Percentiles rank a stretch among this genome's conserved stretches.
Evolutionary conservation across 2,113 vertebrate genomes (phyloP).

Genomic region (Dunckerocampus dactyliophorus): DNA sequence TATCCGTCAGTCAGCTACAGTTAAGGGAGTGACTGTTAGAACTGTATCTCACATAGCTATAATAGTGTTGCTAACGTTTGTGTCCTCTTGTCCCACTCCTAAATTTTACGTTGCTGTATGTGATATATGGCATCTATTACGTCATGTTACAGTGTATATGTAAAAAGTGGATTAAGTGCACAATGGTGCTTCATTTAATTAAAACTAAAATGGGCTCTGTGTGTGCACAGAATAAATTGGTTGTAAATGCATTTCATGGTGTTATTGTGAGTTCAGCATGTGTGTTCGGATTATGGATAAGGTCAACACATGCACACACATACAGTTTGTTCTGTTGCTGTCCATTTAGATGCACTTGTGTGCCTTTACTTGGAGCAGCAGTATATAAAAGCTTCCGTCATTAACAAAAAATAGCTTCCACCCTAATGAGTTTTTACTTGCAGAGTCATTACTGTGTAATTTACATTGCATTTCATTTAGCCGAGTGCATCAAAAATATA

Average conservation of each 20-base stretch:
- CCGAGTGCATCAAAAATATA: constrained; percentile 17
- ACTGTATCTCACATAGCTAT: too few relatives aligned
- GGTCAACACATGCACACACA: not conserved
- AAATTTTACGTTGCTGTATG: too few relatives aligned
- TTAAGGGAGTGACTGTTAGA: too few relatives aligned
- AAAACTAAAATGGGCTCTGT: not conserved
- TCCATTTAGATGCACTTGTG: constrained; percentile 4
- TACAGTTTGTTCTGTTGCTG: not conserved
- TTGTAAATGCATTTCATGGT: not conserved
- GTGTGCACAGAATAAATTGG: not conserved
- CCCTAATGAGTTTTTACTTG: constrained; percentile 36
- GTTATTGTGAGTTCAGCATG: not conserved
- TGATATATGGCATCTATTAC: too few relatives aligned
- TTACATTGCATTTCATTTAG: constrained; percentile 36
- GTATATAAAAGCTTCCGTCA: constrained; percentile 24
- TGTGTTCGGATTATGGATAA: not conserved
- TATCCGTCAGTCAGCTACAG: too few relatives aligned
- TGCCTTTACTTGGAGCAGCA: constrained; percentile 24
- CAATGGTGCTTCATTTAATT: not conserved
- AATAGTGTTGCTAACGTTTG: too few relatives aligned
- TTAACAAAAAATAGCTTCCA: constrained; percentile 38
- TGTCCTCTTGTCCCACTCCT: too few relatives aligned
- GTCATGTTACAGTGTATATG: too few relatives aligned
- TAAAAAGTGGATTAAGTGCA: too few relatives aligned
- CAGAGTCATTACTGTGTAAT: constrained; percentile 47